These are phyloP conservation scores for Piaya cayana DNA, from an alignment of 2,113 vertebrate genomes.

Conservation along the genomic window DNA sequence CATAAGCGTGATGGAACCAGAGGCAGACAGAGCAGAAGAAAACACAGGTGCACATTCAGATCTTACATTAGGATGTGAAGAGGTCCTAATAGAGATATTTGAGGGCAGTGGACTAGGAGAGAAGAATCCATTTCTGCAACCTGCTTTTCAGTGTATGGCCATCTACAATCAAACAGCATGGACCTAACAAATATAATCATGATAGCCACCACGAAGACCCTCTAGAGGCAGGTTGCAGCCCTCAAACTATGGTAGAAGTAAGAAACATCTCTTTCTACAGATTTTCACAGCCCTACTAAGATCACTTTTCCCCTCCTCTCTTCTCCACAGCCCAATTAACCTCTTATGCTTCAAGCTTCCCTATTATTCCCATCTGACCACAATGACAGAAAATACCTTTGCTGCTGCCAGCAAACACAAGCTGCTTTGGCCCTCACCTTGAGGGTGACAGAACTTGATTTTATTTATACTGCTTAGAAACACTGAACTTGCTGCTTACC, in stretches of 20 bases:
- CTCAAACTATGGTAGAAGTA: background rate
- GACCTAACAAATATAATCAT: background rate
- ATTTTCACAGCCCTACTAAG: background rate
- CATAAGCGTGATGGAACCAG: background rate
- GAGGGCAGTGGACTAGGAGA: background rate
- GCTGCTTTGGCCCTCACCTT: background rate
- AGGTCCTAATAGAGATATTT: background rate
- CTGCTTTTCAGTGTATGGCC: background rate
- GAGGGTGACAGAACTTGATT: background rate
- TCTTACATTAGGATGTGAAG: background rate
- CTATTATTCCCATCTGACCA: background rate
- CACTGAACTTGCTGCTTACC: background rate
- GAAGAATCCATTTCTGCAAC: background rate
- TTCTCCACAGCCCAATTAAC: background rate
- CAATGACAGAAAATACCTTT: background rate
- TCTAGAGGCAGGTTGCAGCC: background rate
- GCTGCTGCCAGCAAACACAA: background rate
- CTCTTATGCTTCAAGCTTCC: background rate
- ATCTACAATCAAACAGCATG: background rate
- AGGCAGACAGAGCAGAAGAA: background rate
- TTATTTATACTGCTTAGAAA: background rate
- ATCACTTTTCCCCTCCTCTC: background rate
- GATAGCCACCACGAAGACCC: background rate
- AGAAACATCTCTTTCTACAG: background rate
- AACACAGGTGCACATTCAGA: background rate